phyloP scores from a whole-genome alignment of 2,888 invertebrate species.

The Drosophila incognita region DNA sequence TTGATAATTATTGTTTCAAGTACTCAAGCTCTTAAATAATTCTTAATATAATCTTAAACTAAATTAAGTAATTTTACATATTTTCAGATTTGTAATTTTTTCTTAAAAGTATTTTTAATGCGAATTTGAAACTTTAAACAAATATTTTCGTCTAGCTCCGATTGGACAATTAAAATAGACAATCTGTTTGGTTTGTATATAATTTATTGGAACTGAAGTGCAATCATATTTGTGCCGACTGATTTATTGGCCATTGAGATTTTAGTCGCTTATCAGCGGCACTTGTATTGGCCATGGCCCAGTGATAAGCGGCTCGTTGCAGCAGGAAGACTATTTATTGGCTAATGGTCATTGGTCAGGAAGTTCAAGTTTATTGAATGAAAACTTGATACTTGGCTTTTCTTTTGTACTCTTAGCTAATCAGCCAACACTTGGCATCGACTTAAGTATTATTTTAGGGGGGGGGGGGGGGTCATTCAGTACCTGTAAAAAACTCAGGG shows the following conservation, averaged over 20 bases:
- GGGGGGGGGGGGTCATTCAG: slow-evolving; percentile 15
- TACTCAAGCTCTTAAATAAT: background rate
- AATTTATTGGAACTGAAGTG: slow-evolving; percentile 2
- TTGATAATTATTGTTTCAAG: background rate
- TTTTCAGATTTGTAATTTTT: background rate
- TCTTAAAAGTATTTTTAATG: background rate
- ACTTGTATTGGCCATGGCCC: slow-evolving; percentile 55
- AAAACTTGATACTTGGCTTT: background rate
- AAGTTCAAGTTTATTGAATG: slow-evolving; percentile 46
- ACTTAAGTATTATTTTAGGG: background rate
- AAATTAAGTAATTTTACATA: background rate
- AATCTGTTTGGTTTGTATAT: slow-evolving; percentile 2
- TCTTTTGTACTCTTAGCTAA: background rate
- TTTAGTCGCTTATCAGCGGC: slow-evolving; percentile 44
- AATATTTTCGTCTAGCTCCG: background rate
- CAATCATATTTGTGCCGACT: slow-evolving; percentile 44
- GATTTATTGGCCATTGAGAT: slow-evolving; percentile 60
- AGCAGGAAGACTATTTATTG: slow-evolving; percentile 53
- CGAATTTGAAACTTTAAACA: background rate
- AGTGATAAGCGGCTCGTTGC: slow-evolving; percentile 45
- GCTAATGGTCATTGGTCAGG: slow-evolving; percentile 23
- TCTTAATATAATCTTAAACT: background rate
- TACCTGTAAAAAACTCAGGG: slow-evolving; percentile 81
- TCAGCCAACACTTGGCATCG: background rate
- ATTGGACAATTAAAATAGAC: slow-evolving; percentile 20